Conservation (phyloP, 23 tunicate species). For the Ciona savignyi region DNA sequence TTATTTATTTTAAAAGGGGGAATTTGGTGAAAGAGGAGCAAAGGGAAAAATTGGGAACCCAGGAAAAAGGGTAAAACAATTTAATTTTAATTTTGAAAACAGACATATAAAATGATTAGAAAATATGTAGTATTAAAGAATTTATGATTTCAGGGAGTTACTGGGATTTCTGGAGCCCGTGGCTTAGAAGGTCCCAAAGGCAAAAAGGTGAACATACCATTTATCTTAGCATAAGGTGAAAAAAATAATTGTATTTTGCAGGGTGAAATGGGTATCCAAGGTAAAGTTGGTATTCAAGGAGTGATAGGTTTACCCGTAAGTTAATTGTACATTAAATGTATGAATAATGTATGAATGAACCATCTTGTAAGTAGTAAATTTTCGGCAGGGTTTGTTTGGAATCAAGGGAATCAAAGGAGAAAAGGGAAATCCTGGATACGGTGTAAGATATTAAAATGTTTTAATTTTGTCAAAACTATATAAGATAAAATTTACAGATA, state of each 20-base stretch:
- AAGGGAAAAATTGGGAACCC: slow-evolving; percentile 28
- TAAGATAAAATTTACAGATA: no score
- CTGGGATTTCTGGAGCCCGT: not conserved
- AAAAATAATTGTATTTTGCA: no score
- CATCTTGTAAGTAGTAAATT: not conserved
- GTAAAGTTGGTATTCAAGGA: not conserved
- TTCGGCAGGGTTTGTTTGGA: not conserved
- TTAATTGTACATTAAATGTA: not conserved
- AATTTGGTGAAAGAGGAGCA: slow-evolving; percentile 2
- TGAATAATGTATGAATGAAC: not conserved
- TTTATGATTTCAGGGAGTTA: not conserved
- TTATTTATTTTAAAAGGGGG: no score
- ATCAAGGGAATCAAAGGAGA: not conserved
- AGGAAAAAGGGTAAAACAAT: no score
- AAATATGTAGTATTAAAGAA: not conserved
- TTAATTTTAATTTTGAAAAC: no score
- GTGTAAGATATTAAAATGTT: no score
- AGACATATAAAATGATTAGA: no score
- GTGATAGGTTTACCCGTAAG: not conserved
- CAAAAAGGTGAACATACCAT: not conserved
- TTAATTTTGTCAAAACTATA: no score
- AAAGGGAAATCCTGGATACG: slow-evolving; percentile 1
- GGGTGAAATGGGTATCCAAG: slow-evolving; percentile 1
- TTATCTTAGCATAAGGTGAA: not conserved
- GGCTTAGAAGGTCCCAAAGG: slow-evolving; percentile 9